Evolutionary conservation across 1,140 invertebrate species (phyloP), one percentile per base, ranked within the genome.

Genomic region (Frieseomelitta varia): DNA sequence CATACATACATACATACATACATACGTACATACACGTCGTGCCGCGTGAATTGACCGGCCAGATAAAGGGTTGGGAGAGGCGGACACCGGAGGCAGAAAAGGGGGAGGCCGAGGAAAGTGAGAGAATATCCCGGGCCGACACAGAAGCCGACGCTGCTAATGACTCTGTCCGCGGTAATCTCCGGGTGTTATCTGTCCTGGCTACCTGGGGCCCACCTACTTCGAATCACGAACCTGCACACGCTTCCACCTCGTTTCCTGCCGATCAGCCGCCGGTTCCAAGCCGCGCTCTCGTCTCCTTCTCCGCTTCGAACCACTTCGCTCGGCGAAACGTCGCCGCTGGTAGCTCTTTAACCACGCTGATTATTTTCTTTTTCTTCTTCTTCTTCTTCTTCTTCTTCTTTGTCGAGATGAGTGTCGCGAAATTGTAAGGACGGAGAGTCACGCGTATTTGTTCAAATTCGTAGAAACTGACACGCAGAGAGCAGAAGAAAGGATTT

Each of bases 151-250:
- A 94, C 93, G 91, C 91, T 91, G 94, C 94, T 95, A 95, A 95
- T 95, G 94, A 95, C 94, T 95, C 93, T 95, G 94, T 95, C 93
- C 92, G 92, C 88, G 92, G 92, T 95, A 95, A 95, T 95, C 94
- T 94, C 91, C 86, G 91, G 93, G 93, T 94, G 94, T 94, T 95
- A 94, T 94, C 94, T 94, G 92, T 94, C 93, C 91, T 91, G 87
- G 93, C 94, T 94, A 94, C 93, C 94, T 94, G 94, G 91, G 91
- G 94, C 94, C 94, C 94, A 95, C 94, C 94, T 95, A 94, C 94
- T 93, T 94, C 89, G 94, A 95, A 94, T 94, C 93, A 94, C 93
- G 93, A 94, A 91, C 87, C 90, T 88, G 85, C 82, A 89, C 87
- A 88, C 88, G 87, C 90, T 88, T 85, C 87, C 81, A 80, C 82